phyloP scores from a whole-genome alignment of 2,888 invertebrate genomes.

The Oscheius myriophilus region DNA sequence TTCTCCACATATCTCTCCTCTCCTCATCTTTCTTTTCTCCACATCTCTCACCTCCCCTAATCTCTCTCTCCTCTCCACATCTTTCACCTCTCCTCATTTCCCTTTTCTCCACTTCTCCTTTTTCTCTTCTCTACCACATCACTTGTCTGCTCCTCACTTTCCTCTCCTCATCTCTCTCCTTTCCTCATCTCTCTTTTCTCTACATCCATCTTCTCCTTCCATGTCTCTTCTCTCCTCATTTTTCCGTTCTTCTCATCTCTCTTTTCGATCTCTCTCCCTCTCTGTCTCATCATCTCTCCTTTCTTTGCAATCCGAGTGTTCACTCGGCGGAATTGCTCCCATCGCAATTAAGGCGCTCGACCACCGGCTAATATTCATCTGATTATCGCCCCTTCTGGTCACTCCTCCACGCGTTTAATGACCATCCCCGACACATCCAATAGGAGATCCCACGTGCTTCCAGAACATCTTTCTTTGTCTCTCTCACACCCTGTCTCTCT shows the following conservation, averaged over 20 bases:
- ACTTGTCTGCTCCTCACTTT: conserved; percentile 5
- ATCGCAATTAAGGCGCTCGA: not conserved
- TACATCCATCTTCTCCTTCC: not conserved
- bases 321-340: not conserved
- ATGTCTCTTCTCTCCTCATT: no score
- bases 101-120: not conserved
- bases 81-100: no score
- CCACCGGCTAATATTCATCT: conserved; percentile 1
- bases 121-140: not conserved
- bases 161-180: not conserved
- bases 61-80: no score
- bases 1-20: no score
- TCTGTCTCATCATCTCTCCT: conserved; percentile 13
- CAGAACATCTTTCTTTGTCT: not conserved
- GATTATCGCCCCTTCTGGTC: not conserved
- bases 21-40: no score
- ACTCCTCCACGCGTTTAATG: not conserved
- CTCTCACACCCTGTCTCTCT: no score
- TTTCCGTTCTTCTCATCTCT: no score
- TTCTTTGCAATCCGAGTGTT: not conserved
- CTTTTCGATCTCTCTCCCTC: not conserved
- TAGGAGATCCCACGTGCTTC: not conserved
- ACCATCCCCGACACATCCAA: conserved; percentile 4
- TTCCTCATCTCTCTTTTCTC: not conserved
- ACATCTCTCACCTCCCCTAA: no score